Evolutionary conservation across 1,140 invertebrate species (phyloP).

Genomic region (Choristoneura fumiferana): DNA sequence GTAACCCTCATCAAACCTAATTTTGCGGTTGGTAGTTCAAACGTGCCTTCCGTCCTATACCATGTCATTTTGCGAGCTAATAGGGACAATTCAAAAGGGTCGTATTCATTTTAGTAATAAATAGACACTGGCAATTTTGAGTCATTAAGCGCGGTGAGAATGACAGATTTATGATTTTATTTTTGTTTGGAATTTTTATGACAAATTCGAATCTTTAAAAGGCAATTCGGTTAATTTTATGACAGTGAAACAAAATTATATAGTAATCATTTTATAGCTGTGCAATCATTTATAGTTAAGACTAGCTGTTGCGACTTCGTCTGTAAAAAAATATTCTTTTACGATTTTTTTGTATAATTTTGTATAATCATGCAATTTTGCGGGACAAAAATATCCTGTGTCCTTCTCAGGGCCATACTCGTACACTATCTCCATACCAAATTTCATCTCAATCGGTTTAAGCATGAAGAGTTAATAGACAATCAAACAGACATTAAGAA

Average conservation of each 20-base stretch:
- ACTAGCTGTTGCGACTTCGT: too few species aligned
- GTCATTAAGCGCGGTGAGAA: constrained; percentile 31
- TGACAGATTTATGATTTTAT: constrained; percentile 41
- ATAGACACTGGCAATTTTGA: constrained; percentile 48
- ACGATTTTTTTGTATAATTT: too few species aligned
- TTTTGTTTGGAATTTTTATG: constrained; percentile 27
- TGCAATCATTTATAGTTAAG: too few species aligned
- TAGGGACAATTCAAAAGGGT: constrained; percentile 30
- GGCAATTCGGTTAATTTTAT: constrained; percentile 6
- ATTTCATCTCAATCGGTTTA: too few species aligned
- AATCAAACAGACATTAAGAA: too few species aligned
- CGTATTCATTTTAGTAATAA: constrained; percentile 54
- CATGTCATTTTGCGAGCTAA: constrained; percentile 34
- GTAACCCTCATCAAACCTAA: not conserved
- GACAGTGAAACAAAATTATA: constrained; percentile 2
- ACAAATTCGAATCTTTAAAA: constrained; percentile 22
- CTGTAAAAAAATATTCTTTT: too few species aligned
- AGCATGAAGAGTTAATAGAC: too few species aligned
- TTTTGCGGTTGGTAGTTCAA: constrained; percentile 29
- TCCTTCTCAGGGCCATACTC: too few species aligned
- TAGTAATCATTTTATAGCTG: too few species aligned
- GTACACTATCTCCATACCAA: too few species aligned
- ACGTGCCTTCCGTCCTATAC: constrained; percentile 53
- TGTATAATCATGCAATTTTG: too few species aligned
- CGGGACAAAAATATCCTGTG: too few species aligned